phyloP scores from a whole-genome alignment of 2,888 invertebrate genomes.

The Andrena haemorrhoa region DNA sequence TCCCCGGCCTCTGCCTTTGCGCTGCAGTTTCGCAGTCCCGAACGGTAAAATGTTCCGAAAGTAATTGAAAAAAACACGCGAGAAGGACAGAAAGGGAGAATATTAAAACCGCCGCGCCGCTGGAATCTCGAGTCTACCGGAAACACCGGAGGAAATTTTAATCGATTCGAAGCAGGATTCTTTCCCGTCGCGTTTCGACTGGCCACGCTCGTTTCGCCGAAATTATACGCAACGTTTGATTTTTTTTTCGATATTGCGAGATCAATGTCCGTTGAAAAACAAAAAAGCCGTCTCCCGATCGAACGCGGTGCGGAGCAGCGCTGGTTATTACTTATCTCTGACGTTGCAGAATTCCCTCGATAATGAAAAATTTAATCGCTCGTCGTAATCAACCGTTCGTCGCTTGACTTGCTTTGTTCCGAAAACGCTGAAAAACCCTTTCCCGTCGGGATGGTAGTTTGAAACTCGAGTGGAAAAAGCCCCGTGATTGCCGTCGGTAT shows the following conservation, averaged over 20 bases:
- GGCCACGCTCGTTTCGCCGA: background rate
- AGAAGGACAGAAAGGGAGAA: background rate
- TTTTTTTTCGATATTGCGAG: slow-evolving; percentile 18
- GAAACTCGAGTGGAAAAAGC: slow-evolving; percentile 3
- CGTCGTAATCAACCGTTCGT: slow-evolving; percentile 45
- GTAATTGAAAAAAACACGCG: background rate
- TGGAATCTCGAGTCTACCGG: background rate
- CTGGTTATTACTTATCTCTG: slow-evolving; percentile 42
- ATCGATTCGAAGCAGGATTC: background rate
- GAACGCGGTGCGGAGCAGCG: background rate
- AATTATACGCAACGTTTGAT: slow-evolving; percentile 1
- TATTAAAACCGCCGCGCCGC: background rate
- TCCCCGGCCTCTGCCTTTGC: background rate
- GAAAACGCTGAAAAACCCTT: slow-evolving; percentile 12
- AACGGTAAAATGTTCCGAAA: slow-evolving; percentile 18
- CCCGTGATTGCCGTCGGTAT: slow-evolving; percentile 1
- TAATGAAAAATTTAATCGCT: slow-evolving; percentile 57
- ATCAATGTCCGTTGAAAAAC: slow-evolving; percentile 5
- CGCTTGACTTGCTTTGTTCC: slow-evolving; percentile 39
- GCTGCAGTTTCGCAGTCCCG: background rate
- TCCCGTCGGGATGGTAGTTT: background rate
- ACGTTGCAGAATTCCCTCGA: slow-evolving; percentile 51
- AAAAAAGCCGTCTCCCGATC: background rate
- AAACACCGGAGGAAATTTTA: background rate
- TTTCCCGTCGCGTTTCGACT: background rate